Evolutionary conservation across 2,113 vertebrate genomes (phyloP).

Genomic region (Chloebia gouldiae): DNA sequence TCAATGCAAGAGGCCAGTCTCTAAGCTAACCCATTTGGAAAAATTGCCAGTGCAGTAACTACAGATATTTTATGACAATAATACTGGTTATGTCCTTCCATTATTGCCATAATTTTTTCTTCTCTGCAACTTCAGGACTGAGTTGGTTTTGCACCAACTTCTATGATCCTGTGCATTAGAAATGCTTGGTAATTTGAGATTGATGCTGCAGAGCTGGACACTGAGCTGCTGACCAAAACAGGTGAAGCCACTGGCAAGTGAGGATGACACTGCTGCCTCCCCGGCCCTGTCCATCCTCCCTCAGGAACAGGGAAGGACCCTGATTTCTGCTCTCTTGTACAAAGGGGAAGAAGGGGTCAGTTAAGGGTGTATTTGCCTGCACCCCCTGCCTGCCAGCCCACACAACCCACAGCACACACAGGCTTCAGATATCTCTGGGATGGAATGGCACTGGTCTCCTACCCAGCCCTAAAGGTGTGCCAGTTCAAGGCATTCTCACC

Average conservation of each 20-base stretch:
- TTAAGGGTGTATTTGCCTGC: neutral
- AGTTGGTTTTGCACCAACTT: neutral
- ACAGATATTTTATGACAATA: neutral
- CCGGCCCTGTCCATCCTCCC: neutral
- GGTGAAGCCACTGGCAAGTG: neutral
- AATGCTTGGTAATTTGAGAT: neutral
- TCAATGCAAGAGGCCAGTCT: neutral
- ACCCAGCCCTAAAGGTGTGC: neutral
- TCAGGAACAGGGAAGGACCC: neutral
- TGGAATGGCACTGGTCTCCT: neutral
- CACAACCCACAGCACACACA: fast-evolving
- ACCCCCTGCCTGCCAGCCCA: neutral
- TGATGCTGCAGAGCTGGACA: neutral
- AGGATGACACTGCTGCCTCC: neutral
- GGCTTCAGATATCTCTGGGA: neutral
- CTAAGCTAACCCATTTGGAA: neutral
- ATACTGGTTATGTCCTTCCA: neutral
- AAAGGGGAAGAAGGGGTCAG: neutral
- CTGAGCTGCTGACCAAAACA: neutral
- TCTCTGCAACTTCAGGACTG: neutral
- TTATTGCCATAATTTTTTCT: neutral
- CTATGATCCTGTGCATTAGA: neutral
- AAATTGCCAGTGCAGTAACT: neutral
- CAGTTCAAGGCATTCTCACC: neutral
- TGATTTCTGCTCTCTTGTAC: neutral